Evolutionary conservation across 2,113 vertebrate genomes (phyloP).

Genomic region (Salvelinus fontinalis): DNA sequence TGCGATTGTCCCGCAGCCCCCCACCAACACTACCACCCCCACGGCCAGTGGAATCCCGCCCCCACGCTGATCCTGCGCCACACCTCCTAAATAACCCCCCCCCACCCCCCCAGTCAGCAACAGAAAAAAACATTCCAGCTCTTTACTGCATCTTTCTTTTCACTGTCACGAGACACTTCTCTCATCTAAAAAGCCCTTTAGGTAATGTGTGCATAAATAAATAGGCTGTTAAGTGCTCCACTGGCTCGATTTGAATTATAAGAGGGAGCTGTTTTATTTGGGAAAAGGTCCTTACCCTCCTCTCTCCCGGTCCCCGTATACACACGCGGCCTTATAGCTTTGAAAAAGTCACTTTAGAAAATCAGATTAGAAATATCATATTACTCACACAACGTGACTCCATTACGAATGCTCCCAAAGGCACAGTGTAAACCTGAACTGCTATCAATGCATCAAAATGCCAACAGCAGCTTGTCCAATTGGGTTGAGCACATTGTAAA

Average conservation of each 20-base stretch:
- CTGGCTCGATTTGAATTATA: slow-evolving; percentile 36
- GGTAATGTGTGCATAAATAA: slow-evolving; percentile 41
- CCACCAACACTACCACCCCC: slow-evolving; percentile 28
- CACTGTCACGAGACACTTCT: slow-evolving; percentile 29
- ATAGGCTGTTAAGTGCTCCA: slow-evolving; percentile 38
- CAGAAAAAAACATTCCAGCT: slow-evolving; percentile 10
- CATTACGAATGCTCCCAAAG: slow-evolving; percentile 42
- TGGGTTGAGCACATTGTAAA: slow-evolving; percentile 1
- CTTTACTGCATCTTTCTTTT: slow-evolving; percentile 29
- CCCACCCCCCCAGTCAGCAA: not conserved
- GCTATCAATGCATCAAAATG: slow-evolving; percentile 27
- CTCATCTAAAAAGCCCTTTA: slow-evolving; percentile 32
- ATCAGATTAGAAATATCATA: slow-evolving; percentile 49
- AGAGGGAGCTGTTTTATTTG: not conserved
- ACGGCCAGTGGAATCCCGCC: slow-evolving; percentile 50
- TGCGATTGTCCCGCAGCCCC: slow-evolving; percentile 49
- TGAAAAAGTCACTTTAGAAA: slow-evolving; percentile 47
- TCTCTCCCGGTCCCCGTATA: slow-evolving; percentile 22
- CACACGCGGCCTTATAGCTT: slow-evolving; percentile 41
- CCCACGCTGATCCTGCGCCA: slow-evolving; percentile 49
- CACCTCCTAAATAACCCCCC: slow-evolving; percentile 39
- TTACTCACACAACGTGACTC: slow-evolving; percentile 46
- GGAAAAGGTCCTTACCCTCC: not conserved
- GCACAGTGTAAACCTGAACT: slow-evolving; percentile 43
- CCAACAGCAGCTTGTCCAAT: slow-evolving; percentile 17